These are phyloP conservation scores for Mustela nigripes DNA, from an alignment of 2,113 vertebrate species.

Conservation along the genomic window DNA sequence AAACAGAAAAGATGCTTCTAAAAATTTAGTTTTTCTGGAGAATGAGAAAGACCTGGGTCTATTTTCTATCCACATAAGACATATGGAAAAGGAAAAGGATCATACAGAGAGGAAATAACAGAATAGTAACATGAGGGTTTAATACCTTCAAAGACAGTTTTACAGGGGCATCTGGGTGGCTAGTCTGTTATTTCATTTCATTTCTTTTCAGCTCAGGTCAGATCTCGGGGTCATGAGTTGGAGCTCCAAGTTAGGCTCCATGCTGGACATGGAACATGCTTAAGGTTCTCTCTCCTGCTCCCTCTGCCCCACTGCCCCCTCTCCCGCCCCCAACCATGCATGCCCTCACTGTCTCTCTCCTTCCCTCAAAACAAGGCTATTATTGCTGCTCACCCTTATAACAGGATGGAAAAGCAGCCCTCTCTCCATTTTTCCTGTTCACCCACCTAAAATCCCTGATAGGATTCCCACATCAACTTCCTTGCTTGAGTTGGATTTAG, in stretches of 20 bases:
- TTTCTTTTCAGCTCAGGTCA: no score
- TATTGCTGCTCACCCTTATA: neutral
- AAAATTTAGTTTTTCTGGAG: neutral
- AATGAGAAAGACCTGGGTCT: neutral
- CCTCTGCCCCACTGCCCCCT: no score
- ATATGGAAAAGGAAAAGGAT: neutral
- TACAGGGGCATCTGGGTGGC: no score
- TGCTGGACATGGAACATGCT: no score
- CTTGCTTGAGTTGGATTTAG: neutral
- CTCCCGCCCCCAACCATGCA: fast-evolving
- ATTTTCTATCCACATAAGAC: neutral
- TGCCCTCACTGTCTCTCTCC: no score
- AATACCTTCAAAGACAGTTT: neutral
- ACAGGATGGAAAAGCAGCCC: neutral
- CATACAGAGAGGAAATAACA: neutral
- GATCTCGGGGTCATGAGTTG: no score
- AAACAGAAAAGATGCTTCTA: neutral
- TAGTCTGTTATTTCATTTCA: no score
- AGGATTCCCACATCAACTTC: neutral
- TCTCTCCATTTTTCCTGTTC: neutral
- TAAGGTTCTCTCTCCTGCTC: no score
- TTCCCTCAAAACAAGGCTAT: neutral
- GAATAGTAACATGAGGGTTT: neutral
- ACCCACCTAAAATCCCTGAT: neutral
- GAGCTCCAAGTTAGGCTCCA: no score